phyloP scores from a whole-genome alignment of 2,888 invertebrate species.

The Argyresthia albistria region DNA sequence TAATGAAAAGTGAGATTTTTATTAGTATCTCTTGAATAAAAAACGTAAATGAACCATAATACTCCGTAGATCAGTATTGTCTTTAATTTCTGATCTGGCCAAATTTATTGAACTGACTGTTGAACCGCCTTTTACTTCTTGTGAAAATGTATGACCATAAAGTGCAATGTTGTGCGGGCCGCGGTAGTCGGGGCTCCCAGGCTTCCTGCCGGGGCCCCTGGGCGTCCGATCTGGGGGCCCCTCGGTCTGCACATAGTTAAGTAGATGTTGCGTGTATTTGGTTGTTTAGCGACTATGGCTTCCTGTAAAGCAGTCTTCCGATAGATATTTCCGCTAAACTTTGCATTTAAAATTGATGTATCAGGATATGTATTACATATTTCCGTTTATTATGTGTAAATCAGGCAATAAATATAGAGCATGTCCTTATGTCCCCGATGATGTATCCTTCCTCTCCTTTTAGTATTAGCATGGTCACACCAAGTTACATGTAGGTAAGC shows the following conservation, averaged over 20 bases:
- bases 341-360: conserved; percentile 61
- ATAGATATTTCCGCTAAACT: conserved; percentile 62
- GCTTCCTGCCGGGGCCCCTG: not conserved
- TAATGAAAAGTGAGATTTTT: conserved; percentile 42
- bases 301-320: conserved; percentile 71
- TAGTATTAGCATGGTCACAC: not conserved
- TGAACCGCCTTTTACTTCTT: conserved; percentile 60
- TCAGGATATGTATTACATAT: conserved; percentile 2
- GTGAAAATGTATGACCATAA: conserved; percentile 48
- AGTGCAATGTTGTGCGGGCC: conserved; percentile 57
- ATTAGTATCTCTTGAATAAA: conserved; percentile 31
- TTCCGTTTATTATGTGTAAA: conserved; percentile 2
- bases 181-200: not conserved
- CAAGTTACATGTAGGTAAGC: not conserved
- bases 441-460: not conserved
- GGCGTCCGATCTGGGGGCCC: not conserved
- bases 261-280: conserved; percentile 23
- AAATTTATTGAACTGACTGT: conserved; percentile 65
- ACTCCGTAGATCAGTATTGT: conserved; percentile 58
- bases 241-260: conserved; percentile 52
- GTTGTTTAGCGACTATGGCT: conserved; percentile 63
- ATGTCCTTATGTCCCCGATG: not conserved
- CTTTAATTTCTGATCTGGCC: conserved; percentile 57
- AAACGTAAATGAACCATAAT: conserved; percentile 33
- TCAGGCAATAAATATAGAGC: conserved; percentile 2